Percentiles rank a stretch among this genome's conserved stretches.
These are phyloP conservation scores for Chalcosyrphus nemorum DNA, from an alignment of 2,888 invertebrate species.

Conservation along the genomic window DNA sequence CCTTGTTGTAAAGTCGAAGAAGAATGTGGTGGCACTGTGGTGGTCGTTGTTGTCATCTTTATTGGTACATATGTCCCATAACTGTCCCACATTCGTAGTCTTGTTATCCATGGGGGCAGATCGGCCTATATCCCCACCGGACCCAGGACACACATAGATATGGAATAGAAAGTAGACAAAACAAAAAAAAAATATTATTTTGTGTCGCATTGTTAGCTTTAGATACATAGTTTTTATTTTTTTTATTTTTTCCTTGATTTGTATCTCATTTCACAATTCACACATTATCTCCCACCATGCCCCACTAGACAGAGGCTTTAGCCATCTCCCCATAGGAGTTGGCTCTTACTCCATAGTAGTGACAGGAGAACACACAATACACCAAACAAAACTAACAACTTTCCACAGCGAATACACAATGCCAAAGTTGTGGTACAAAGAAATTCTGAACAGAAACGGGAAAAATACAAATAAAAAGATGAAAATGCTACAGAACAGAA, in stretches of 20 bases:
- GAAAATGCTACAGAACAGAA: conserved; percentile 53
- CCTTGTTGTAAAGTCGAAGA: conserved; percentile 72
- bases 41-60: conserved; percentile 80
- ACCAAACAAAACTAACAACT: conserved; percentile 64
- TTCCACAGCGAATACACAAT: conserved; percentile 58
- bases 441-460: conserved; percentile 54
- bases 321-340: conserved; percentile 40
- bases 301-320: neutral
- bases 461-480: conserved; percentile 38
- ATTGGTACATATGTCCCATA: conserved; percentile 83
- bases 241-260: conserved; percentile 20
- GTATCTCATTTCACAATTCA: conserved; percentile 60
- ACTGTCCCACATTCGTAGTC: conserved; percentile 89
- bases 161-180: conserved; percentile 25
- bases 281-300: conserved; percentile 58
- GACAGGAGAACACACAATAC: conserved; percentile 66
- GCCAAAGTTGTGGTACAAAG: conserved; percentile 63
- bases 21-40: conserved; percentile 78
- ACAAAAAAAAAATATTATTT: conserved; percentile 70
- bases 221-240: conserved; percentile 24
- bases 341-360: conserved; percentile 62
- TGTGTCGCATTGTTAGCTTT: conserved; percentile 74
- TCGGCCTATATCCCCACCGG: conserved; percentile 79
- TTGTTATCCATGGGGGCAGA: conserved; percentile 86
- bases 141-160: conserved; percentile 46